Conservation (phyloP, 1,140 invertebrate genomes). For the Aphelinus certus region DNA sequence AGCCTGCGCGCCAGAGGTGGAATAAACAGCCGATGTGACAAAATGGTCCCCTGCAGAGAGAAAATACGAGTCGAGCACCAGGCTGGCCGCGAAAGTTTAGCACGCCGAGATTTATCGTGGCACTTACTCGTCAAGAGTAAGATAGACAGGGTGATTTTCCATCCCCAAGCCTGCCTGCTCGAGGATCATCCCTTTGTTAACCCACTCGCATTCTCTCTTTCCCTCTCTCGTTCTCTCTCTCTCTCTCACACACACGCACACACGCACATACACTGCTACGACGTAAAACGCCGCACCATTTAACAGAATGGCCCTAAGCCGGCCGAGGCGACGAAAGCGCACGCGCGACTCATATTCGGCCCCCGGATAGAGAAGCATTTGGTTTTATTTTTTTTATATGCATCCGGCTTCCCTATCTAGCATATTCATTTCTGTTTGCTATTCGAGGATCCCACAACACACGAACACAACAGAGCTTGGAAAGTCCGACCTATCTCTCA, state of each 20-base stretch:
- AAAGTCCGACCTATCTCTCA: no score
- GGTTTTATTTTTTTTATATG: no score
- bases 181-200: constrained; percentile 39
- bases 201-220: constrained; percentile 17
- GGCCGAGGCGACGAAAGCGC: constrained; percentile 4
- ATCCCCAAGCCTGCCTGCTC: neutral
- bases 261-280: constrained; percentile 17
- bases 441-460: no score
- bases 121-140: constrained; percentile 23
- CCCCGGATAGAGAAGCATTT: no score
- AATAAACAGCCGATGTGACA: constrained; percentile 35
- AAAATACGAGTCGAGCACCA: neutral
- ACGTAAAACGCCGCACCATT: constrained; percentile 34
- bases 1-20: neutral
- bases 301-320: constrained; percentile 26
- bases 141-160: constrained; percentile 18
- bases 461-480: no score
- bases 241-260: no score
- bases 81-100: neutral
- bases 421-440: no score
- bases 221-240: no score
- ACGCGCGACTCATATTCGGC: neutral
- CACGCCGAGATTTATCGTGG: constrained; percentile 33
- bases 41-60: constrained; percentile 36
- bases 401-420: no score